phyloP scores from a whole-genome alignment of 2,113 vertebrate genomes.

The Meriones unguiculatus region DNA sequence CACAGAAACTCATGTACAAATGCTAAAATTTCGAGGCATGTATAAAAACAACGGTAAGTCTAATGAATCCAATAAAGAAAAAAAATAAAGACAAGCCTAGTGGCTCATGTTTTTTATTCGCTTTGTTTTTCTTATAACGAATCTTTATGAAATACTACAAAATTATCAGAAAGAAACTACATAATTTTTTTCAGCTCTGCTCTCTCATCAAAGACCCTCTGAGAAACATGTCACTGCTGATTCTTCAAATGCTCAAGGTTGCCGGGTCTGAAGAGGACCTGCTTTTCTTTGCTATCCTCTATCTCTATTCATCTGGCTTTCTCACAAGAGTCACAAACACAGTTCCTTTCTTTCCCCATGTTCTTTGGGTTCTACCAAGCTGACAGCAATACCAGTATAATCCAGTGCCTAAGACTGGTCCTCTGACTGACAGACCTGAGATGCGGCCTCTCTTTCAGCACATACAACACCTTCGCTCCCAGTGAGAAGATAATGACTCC shows the following conservation, averaged over 20 bases:
- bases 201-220: conserved; percentile 48
- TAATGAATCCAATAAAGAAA: conserved; percentile 2
- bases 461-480: background rate
- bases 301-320: conserved; percentile 27
- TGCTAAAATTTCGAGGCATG: background rate
- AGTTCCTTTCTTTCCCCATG: conserved; percentile 17
- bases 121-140: conserved; percentile 54
- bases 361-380: conserved; percentile 51
- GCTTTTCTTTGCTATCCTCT: conserved; percentile 50
- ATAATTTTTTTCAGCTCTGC: background rate
- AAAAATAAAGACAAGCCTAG: background rate
- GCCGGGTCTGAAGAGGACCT: conserved; percentile 56
- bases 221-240: conserved; percentile 51
- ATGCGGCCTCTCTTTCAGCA: conserved; percentile 2
- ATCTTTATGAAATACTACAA: conserved; percentile 53
- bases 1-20: conserved; percentile 5
- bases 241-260: conserved; percentile 36
- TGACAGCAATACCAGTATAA: conserved; percentile 28
- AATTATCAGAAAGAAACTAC: conserved; percentile 12
- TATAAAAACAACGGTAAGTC: background rate
- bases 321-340: conserved; percentile 17
- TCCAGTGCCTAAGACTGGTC: conserved; percentile 20
- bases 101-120: conserved; percentile 7
- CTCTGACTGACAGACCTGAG: background rate
- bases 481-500: conserved; percentile 3